Evolutionary conservation across 2,888 invertebrate species (phyloP).

Genomic region (Drosophila gaucha): DNA sequence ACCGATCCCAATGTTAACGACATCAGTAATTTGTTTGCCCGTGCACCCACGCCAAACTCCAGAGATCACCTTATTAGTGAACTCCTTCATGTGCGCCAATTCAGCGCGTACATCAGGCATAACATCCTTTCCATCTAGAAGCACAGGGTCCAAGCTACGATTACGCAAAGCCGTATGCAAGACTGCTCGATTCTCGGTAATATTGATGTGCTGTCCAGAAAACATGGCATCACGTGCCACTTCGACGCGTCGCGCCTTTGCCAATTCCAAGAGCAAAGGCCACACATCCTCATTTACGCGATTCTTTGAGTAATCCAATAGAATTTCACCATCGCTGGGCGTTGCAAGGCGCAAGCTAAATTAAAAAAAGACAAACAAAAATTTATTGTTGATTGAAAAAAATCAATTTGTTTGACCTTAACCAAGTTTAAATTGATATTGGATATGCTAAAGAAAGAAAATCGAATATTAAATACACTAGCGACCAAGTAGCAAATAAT

Average conservation of each 20-base stretch:
- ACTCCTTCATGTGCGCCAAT: constrained; percentile 96
- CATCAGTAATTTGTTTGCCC: constrained; percentile 97
- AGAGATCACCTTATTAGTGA: constrained; percentile 91
- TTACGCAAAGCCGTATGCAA: constrained; percentile 97
- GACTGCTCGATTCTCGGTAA: constrained; percentile 98
- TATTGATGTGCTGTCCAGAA: constrained; percentile 97
- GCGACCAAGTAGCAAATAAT: too few species aligned
- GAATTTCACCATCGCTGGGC: constrained; percentile 94
- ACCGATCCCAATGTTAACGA: constrained; percentile 99
- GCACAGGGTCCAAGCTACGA: constrained; percentile 88
- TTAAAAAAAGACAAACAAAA: constrained; percentile 35
- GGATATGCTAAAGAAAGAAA: background rate
- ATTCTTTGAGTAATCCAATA: constrained; percentile 99
- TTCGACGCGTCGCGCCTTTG: constrained; percentile 92
- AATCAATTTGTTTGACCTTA: constrained; percentile 58
- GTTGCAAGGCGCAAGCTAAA: constrained; percentile 90
- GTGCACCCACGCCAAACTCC: constrained; percentile 92
- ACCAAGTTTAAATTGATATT: constrained; percentile 31
- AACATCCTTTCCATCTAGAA: constrained; percentile 94
- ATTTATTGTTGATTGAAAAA: constrained; percentile 29
- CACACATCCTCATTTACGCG: constrained; percentile 92
- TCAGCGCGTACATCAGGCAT: constrained; percentile 97
- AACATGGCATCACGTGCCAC: constrained; percentile 96
- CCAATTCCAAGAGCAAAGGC: constrained; percentile 91
- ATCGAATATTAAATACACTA: background rate